These are phyloP conservation scores for Megalopta genalis DNA, from an alignment of 1,140 invertebrate genomes.

Conservation along the genomic window DNA sequence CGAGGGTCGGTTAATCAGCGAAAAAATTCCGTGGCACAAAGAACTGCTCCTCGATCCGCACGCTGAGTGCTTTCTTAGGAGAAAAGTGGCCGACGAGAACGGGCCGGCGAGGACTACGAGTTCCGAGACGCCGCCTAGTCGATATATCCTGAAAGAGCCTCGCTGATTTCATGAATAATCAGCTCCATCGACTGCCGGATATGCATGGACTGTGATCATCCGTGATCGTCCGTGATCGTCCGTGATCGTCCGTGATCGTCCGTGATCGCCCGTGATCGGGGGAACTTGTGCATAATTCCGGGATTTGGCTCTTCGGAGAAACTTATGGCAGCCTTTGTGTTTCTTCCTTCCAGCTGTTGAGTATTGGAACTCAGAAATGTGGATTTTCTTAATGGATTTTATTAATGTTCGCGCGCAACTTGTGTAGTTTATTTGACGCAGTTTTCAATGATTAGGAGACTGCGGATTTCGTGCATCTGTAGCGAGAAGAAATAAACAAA, in stretches of 20 bases:
- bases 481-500: too few relatives aligned
- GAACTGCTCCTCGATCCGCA: background rate
- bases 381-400: too few relatives aligned
- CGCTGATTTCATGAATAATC: constrained; percentile 34
- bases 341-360: too few relatives aligned
- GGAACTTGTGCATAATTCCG: background rate
- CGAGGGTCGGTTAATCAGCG: background rate
- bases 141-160: constrained; percentile 1
- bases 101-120: background rate
- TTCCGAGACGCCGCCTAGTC: constrained; percentile 6
- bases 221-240: background rate
- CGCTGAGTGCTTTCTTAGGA: constrained; percentile 12
- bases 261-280: background rate
- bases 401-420: too few relatives aligned
- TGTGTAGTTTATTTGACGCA: too few relatives aligned
- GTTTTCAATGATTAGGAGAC: too few relatives aligned
- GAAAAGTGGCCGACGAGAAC: constrained; percentile 12
- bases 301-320: too few relatives aligned
- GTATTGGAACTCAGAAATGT: too few relatives aligned
- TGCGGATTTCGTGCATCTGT: too few relatives aligned
- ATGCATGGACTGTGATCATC: too few relatives aligned
- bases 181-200: background rate
- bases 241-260: background rate
- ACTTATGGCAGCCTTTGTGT: too few relatives aligned
- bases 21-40: background rate